These are phyloP conservation scores for Caenorhabditis sp. DNA, from an alignment of 2,888 invertebrate species.

Conservation along the genomic window DNA sequence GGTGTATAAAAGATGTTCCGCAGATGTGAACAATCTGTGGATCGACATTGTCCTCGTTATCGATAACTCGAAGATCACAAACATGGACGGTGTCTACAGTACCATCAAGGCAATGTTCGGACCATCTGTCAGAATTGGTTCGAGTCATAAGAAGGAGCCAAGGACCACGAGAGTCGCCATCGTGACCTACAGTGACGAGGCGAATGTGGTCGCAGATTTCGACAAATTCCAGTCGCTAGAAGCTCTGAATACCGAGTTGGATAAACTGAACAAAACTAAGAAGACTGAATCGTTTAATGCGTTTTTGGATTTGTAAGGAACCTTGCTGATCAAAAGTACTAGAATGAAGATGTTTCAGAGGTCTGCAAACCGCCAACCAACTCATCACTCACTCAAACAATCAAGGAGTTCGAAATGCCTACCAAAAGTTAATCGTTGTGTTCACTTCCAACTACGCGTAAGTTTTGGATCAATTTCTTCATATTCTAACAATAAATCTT, in stretches of 20 bases:
- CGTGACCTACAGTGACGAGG: constrained; percentile 30
- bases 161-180: constrained; percentile 26
- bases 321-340: background rate
- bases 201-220: constrained; percentile 28
- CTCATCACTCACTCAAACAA: constrained; percentile 20
- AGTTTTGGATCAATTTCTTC: background rate
- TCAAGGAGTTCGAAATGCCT: background rate
- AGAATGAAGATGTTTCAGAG: constrained; percentile 28
- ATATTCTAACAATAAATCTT: too few species aligned
- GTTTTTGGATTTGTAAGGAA: background rate
- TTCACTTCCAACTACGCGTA: constrained; percentile 36
- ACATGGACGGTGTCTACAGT: constrained; percentile 27
- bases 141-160: constrained; percentile 2
- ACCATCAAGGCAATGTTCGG: constrained; percentile 31
- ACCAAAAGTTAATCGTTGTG: constrained; percentile 21
- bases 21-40: constrained; percentile 28
- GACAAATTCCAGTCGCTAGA: constrained; percentile 19
- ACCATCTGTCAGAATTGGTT: constrained; percentile 19
- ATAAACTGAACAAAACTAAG: constrained; percentile 7
- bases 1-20: constrained; percentile 9
- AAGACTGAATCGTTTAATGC: constrained; percentile 22
- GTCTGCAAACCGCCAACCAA: constrained; percentile 9
- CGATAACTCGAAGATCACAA: constrained; percentile 17
- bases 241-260: constrained; percentile 10
- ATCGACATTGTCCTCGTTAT: constrained; percentile 29